Percentiles rank a stretch among this genome's conserved stretches.
phyloP scores from a whole-genome alignment of 2,888 invertebrate genomes.

The Ectobius pallidus region DNA sequence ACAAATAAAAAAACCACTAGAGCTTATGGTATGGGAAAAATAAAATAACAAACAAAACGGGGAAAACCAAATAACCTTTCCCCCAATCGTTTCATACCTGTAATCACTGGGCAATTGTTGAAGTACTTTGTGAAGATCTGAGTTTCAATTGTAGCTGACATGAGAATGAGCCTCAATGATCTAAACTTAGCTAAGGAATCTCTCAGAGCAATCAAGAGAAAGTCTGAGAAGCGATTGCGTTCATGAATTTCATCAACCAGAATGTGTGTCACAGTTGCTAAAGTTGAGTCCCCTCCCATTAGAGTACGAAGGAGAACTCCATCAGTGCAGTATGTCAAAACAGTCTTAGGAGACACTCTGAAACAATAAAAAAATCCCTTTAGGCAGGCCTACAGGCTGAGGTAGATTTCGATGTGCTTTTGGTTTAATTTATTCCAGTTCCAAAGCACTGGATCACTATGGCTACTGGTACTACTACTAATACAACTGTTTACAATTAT shows the following conservation, averaged over 20 bases:
- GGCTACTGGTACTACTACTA: too few relatives aligned
- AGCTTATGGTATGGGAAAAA: too few relatives aligned
- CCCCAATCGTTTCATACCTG: too few relatives aligned
- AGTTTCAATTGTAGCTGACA: constrained; percentile 94
- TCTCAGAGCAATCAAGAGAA: constrained; percentile 83
- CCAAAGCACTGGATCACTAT: too few relatives aligned
- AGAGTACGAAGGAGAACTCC: constrained; percentile 87
- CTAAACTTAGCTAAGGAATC: constrained; percentile 73
- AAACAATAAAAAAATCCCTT: constrained; percentile 40
- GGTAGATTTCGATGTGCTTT: too few relatives aligned
- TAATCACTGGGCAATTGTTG: constrained; percentile 75
- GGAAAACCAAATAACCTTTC: too few relatives aligned
- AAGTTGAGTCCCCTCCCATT: constrained; percentile 76
- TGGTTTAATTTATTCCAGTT: too few relatives aligned
- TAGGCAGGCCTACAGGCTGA: too few relatives aligned
- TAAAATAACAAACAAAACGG: too few relatives aligned
- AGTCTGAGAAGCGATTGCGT: constrained; percentile 83
- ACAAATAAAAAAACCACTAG: too few relatives aligned
- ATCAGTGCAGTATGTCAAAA: constrained; percentile 90
- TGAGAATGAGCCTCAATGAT: constrained; percentile 81
- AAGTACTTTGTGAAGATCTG: constrained; percentile 85
- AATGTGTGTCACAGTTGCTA: constrained; percentile 81
- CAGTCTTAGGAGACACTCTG: constrained; percentile 76
- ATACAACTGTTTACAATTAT: too few relatives aligned
- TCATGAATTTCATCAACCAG: constrained; percentile 97